A percentile compares a stretch with the other conserved stretches of the same genome.
Evolutionary conservation across 1,140 invertebrate genomes (phyloP).

Genomic region (Zelostemma sp.): DNA sequence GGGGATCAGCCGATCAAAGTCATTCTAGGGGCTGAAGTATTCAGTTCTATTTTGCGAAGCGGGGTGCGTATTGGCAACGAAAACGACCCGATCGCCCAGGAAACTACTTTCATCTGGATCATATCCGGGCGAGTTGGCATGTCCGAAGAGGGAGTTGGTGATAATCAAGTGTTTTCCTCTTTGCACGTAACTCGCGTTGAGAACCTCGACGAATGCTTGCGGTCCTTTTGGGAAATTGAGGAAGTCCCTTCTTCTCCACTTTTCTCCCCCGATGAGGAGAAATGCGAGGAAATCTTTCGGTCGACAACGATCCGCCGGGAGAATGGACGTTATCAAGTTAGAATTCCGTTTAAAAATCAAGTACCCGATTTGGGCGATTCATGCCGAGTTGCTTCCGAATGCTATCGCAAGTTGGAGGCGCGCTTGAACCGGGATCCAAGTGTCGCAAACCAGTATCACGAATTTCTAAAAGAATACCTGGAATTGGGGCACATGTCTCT

Average conservation of each 20-base stretch:
- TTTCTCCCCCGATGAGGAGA: neutral
- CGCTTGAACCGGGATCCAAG: neutral
- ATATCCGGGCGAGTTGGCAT: too few relatives aligned
- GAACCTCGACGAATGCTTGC: neutral
- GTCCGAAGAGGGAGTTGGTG: too few relatives aligned
- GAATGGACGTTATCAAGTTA: neutral
- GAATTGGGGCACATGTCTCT: conserved; percentile 13
- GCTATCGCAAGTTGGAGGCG: neutral
- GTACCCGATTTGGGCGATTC: neutral
- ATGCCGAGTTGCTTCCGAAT: neutral
- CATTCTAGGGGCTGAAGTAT: conserved; percentile 6
- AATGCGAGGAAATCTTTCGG: neutral
- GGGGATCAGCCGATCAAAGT: neutral
- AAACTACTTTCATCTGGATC: too few relatives aligned
- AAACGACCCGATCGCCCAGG: neutral
- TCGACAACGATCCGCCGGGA: too few relatives aligned
- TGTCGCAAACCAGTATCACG: neutral
- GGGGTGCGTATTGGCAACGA: neutral
- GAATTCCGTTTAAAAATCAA: neutral
- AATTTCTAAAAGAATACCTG: neutral
- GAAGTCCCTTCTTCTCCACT: neutral
- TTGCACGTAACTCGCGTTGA: neutral
- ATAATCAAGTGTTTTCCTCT: too few relatives aligned
- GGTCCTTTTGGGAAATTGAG: conserved; percentile 12
- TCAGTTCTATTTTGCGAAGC: neutral